A percentile compares a stretch with the other conserved stretches of the same genome.
Conservation (phyloP, 2,113 vertebrate genomes). For the Leptocoma aspasia region DNA sequence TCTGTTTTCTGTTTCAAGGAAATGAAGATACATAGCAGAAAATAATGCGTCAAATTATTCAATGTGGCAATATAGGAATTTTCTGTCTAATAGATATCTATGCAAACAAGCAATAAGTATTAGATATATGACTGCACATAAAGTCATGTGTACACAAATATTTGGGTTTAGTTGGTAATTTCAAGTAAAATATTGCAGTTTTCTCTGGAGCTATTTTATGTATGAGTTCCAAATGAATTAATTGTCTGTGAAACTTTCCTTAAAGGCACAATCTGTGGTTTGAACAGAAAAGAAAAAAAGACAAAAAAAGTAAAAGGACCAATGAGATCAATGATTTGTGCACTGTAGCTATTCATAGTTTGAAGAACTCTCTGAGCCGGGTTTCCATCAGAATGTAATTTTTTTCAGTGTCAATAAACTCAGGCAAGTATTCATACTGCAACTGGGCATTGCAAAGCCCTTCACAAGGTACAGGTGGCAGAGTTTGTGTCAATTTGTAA, state of each 20-base stretch:
- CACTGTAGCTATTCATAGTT: background rate
- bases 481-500: background rate
- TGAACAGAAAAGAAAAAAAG: background rate
- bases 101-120: background rate
- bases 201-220: background rate
- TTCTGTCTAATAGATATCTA: background rate
- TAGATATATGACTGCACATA: background rate
- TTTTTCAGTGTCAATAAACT: background rate
- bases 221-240: background rate
- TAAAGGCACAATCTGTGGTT: background rate
- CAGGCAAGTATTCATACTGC: background rate
- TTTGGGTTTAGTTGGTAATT: background rate
- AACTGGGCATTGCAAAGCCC: background rate
- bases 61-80: background rate
- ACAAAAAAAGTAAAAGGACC: too few relatives aligned
- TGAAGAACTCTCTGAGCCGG: background rate
- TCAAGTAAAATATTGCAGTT: background rate
- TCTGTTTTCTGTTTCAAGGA: background rate
- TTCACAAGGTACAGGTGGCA: background rate
- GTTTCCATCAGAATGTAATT: background rate
- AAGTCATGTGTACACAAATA: background rate
- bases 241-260: background rate
- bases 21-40: background rate
- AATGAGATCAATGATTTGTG: background rate
- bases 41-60: background rate